Evolutionary conservation across 1,140 invertebrate genomes (phyloP).

Genomic region (Eulimnadia texana): DNA sequence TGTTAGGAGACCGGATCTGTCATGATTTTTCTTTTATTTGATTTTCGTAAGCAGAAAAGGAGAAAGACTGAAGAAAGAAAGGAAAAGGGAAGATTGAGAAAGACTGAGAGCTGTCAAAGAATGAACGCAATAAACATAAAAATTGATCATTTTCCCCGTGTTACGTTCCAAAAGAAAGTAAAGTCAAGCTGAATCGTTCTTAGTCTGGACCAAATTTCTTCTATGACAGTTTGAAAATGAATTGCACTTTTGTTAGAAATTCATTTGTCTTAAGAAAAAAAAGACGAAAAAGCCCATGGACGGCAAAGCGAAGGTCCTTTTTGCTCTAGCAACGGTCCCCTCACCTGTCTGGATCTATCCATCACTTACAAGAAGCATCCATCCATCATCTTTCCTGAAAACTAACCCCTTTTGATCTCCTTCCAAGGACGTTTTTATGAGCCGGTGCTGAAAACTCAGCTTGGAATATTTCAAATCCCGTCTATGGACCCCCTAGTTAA

Average conservation of each 20-base stretch:
- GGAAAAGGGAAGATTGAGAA: no score
- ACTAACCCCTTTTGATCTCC: not conserved
- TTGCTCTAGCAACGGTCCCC: not conserved
- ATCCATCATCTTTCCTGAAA: not conserved
- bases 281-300: not conserved
- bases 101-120: no score
- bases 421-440: not conserved
- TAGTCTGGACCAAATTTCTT: not conserved
- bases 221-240: not conserved
- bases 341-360: not conserved
- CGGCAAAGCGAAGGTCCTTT: not conserved
- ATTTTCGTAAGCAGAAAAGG: no score
- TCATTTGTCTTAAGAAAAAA: not conserved
- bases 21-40: not conserved
- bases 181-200: no score
- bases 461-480: no score
- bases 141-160: no score
- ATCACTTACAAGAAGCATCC: not conserved
- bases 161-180: no score
- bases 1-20: not conserved
- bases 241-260: not conserved
- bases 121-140: no score
- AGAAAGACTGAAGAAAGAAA: no score
- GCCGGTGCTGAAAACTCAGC: no score
- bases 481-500: no score